These are phyloP conservation scores for Sinosuthora webbiana DNA, from an alignment of 2,113 vertebrate species.

Conservation along the genomic window DNA sequence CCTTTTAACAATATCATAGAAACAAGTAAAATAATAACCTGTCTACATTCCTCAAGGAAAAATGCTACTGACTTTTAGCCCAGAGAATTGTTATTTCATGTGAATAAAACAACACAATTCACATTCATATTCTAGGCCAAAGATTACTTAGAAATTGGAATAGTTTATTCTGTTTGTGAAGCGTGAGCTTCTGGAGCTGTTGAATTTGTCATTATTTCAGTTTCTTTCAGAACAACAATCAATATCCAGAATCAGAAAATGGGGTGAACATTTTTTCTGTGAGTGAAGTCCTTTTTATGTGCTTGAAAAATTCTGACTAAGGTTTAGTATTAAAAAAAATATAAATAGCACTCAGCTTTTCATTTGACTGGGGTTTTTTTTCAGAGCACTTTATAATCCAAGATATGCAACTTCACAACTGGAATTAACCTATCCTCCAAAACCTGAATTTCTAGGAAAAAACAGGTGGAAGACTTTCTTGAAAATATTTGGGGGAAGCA, in stretches of 20 bases:
- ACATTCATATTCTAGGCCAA: not conserved
- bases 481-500: not conserved
- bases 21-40: not conserved
- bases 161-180: not conserved
- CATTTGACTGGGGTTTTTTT: rapidly evolving
- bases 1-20: not conserved
- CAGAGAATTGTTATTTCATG: not conserved
- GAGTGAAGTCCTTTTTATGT: not conserved
- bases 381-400: not conserved
- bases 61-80: not conserved
- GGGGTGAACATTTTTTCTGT: not conserved
- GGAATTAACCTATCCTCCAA: not conserved
- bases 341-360: not conserved
- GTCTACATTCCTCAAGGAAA: not conserved
- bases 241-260: not conserved
- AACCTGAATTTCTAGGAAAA: not conserved
- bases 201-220: not conserved
- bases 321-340: not conserved
- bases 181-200: not conserved
- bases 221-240: not conserved
- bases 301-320: not conserved
- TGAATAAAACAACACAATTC: not conserved
- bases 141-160: not conserved
- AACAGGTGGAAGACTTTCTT: not conserved
- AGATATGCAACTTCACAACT: not conserved